Evolutionary conservation across 1,140 invertebrate species (phyloP), one percentile per base, ranked within the genome.

Genomic region (Bombus difficillimus): DNA sequence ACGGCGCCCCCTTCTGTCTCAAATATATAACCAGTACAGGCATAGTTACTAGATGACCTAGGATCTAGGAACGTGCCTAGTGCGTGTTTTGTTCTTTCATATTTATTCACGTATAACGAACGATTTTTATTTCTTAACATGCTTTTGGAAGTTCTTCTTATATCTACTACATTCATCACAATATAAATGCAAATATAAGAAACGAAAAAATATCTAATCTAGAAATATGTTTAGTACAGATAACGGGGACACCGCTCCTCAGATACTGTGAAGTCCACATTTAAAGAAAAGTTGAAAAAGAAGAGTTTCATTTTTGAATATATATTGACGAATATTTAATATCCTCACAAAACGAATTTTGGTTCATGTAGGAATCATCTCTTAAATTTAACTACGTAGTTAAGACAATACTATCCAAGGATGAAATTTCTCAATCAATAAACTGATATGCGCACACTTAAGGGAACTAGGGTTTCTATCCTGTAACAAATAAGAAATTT

Each of bases 21-120:
- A 47, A 41, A 83, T 83, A 47, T 41, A 43, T 53, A 57, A 77
- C 39, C 37, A 62, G 76, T 47, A 66, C 68, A 84, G 66, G 41
- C 73, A 69, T n/a, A 80, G 37, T 73, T 6, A 13, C 57, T 8
- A 32, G n/a, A 34, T 43, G 32, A 28, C 8, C 18, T 5, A 18
- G 18, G 6, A 53, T 22, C 47, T 53, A 53, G 47, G 18, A 53
- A 53, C 47, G 47, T 53, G 6, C 18, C 47, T 22, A 53, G 47
- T 53, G 1, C 6, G 22, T 5, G 18, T 53, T 53, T 53, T 22
- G 18, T 53, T 53, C 47, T 53, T 53, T 53, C 47, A 8, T 22
- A 22, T 69, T 39, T 34, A 18, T 22, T 34, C 8, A 1, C 34
- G 18, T 68, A 68, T 13, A 62, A 62, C 10, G 10, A 62, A 13